Evolutionary conservation across 92 coral and sea anemone genomes (phyloP), one percentile per base, ranked within the genome.

Genomic region (Umimayanthus kanabou): DNA sequence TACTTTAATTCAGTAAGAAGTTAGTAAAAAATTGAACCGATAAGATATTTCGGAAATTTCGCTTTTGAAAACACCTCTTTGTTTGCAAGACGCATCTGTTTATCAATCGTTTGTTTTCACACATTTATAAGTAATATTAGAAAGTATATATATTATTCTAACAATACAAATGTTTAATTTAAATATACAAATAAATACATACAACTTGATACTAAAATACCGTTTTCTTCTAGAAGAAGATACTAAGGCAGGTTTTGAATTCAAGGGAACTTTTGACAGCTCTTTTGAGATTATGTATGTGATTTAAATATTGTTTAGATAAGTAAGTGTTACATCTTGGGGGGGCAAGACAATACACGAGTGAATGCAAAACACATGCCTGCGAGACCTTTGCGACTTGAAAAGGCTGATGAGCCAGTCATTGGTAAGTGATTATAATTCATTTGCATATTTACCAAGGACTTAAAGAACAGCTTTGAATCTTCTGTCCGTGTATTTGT

Each of bases 371-470:
- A 83, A 43, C 87, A 83, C 78, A 83, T 83, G 87, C 87, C 87
- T 83, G 39, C 53, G 78, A 83, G 77, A 83, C 29, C 85, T 42
- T 83, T 69, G 77, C 78, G 77, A 69, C 85, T 76, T 74, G 91
- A 90, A 79, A 50, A 49, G 77, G 92, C 87, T 89, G 87, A 80
- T 74, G 53, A 86, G 88, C 85, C 80, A 71, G 73, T 81, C 80
- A 90, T 84, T 86, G 87, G 66, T 69, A 84, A 91, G 88, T 91
- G 91, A 94, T 94, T 94, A 93, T 80, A 81, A 49, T 81, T 89
- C 89, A 94, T 94, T 94, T 94, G 90, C 97, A 94, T 94, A 94
- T 89, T 85, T 91, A 77, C 84, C 80, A 80, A 84, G 84, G 88
- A 79, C 77, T 93, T 93, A 93, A 92, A 91, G 95, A 90, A 81